Base-by-base conservation (phyloP, 2,113 vertebrate species). In the Falco punctatus region DNA sequence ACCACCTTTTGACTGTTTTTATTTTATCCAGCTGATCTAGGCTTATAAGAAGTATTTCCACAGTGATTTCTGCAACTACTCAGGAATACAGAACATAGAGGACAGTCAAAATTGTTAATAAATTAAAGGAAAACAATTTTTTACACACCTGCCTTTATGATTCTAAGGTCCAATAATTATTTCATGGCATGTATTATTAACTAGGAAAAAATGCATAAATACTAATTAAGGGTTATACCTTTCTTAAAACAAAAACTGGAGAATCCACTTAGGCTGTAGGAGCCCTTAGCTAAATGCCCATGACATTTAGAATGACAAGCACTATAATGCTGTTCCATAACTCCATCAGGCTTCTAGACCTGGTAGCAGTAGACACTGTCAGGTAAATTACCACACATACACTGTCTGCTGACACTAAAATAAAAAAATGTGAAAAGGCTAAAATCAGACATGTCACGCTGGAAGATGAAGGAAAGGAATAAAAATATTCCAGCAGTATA, bases 241-340 rank as follows among this genome's bases (percentile, higher is more conserved):
- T 82, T 94, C 94, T 90, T 84, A 51, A 84, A 93, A 54, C 22
- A 94, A 94, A 88, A 94, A 51, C 33, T 48, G 18, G 15, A 83
- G 19, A 93, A 72, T 70, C 38, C 44, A 61, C 58, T 78, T 48
- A 88, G 55, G 59, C 73, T 95, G 82, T 58, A 96, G 42, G 30
- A 96, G 46, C 73, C 92, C 49, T 93, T 91, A 94, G 81, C 44
- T 75, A 90, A 86, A 90, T 59, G 85, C 73, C 90, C 87, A 64
- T 96, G 93, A 96, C 96, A 98, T 97, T 93, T 93, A 97, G 78
- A 97, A 96, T 96, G 97, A 96, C 97, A 97, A 96, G 93, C 87
- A 88, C 92, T 95, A 57, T 66, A 95, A 94, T 95, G 88, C 81
- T 86, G 74, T 74, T 96, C 81, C 95, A 64, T 89, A 84, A 97